A percentile compares a stretch with the other conserved stretches of the same genome.
phyloP scores from a whole-genome alignment of 1,140 invertebrate genomes.

The Lutraria rhynchaena region DNA sequence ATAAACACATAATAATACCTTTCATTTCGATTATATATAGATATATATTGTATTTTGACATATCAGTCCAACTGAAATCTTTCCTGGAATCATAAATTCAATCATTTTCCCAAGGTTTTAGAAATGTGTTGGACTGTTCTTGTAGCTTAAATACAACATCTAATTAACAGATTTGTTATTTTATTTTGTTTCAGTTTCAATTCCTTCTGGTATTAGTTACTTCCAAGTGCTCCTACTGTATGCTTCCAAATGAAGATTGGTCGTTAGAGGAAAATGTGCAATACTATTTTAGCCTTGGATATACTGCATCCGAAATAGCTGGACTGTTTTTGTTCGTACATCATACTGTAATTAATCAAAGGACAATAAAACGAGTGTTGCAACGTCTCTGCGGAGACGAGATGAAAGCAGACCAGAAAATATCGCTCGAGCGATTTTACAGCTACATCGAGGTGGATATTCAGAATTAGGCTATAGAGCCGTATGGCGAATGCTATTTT shows the following conservation, averaged over 20 bases:
- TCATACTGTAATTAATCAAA: not conserved
- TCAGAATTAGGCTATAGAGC: not conserved
- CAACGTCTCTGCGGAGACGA: too few species aligned
- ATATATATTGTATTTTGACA: too few species aligned
- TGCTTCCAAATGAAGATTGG: not conserved
- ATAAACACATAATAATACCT: not conserved
- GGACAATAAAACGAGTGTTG: too few species aligned
- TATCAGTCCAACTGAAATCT: not conserved
- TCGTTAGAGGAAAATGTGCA: too few species aligned
- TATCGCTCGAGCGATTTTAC: too few species aligned
- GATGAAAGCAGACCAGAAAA: too few species aligned
- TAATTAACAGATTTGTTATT: not conserved
- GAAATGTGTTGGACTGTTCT: not conserved
- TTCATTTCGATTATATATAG: constrained; percentile 1
- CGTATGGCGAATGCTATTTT: not conserved
- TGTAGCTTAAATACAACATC: not conserved
- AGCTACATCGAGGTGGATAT: constrained; percentile 1
- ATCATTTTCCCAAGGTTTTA: not conserved
- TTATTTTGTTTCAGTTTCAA: too few species aligned
- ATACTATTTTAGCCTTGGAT: too few species aligned
- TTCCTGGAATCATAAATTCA: not conserved
- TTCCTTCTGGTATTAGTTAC: not conserved
- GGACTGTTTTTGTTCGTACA: too few species aligned
- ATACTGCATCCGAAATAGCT: too few species aligned
- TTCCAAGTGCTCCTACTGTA: not conserved